Evolutionary conservation across 2,113 vertebrate genomes (phyloP), one percentile per base, ranked within the genome.

Genomic region (Pachypanchax playfairii): DNA sequence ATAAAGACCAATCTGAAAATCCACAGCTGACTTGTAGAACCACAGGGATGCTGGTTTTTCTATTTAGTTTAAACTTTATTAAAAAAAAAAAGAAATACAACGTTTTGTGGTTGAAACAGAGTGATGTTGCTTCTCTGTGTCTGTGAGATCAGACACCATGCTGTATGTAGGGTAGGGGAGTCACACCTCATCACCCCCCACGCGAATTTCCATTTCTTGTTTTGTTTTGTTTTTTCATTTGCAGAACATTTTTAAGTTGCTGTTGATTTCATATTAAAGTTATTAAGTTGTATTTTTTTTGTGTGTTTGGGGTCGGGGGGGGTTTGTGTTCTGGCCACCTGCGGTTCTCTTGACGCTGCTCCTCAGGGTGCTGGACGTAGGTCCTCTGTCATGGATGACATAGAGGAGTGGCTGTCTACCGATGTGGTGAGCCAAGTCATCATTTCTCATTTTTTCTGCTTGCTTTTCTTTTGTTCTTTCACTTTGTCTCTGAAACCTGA

Each of bases 361-460:
- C 85, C 48, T 63, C 93, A 99, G 96, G 94, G 94, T 84, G 94
- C 92, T 47, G 93, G 93, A 85, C 89, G 90, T 73, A 96, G 97
- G 92, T 91, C 95, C 94, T 97, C 96, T 93, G 94, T 98, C 93
- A 98, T 99, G 97, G 97, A 99, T 94, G 97, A 99, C 94, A 98
- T 99, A 94, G 97, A 99, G 95, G 93, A 97, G 87, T 99, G 97
- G 97, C 96, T 99, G 89, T 90, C 95, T 93, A 95, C 95, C 62
- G 97, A 99, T 86, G 93, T 99, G 97, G 97, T 99, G 96, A 98
- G 97, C 96, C 75, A 69, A 62, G 29, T 75, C 86, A 88, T 77
- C 48, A 67, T 85, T 93, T 78, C 18, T 93, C n/a, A n/a, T n/a
- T 72, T 65, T 87, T 86, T 88, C 69, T 83, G 70, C 70, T 63